A percentile compares a stretch with the other conserved stretches of the same genome.
phyloP scores from a whole-genome alignment of 35 echinoderm and acorn worm species.

The Strongylocentrotus purpuratus region DNA sequence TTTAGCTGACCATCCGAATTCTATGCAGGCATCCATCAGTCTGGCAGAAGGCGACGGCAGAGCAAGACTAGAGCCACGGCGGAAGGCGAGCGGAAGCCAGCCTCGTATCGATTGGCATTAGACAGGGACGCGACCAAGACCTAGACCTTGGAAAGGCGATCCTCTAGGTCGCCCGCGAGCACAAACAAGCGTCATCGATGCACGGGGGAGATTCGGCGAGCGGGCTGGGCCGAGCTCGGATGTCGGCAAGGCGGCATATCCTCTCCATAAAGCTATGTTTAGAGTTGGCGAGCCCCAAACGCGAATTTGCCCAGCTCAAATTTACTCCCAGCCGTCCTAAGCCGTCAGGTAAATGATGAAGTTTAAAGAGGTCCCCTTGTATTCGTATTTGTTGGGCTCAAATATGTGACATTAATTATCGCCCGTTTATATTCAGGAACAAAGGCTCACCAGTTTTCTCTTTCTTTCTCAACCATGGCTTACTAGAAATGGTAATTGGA shows the following conservation, averaged over 20 bases:
- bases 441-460: slow-evolving; percentile 1
- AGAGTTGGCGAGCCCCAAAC: slow-evolving; percentile 17
- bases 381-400: background rate
- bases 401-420: slow-evolving; percentile 19
- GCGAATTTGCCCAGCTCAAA: slow-evolving; percentile 15
- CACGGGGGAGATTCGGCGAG: slow-evolving; percentile 32
- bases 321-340: slow-evolving; percentile 1
- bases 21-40: background rate
- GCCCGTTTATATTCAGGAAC: background rate
- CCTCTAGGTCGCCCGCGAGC: slow-evolving; percentile 15
- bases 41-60: background rate
- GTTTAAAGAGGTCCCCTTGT: background rate
- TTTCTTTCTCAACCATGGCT: background rate
- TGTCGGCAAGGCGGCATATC: slow-evolving; percentile 31
- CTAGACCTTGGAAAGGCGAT: slow-evolving; percentile 40
- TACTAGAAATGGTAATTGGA: background rate
- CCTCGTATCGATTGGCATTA: slow-evolving; percentile 26
- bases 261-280: slow-evolving; percentile 25
- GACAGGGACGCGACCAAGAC: slow-evolving; percentile 21
- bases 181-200: slow-evolving; percentile 37
- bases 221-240: background rate
- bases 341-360: slow-evolving; percentile 16
- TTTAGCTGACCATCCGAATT: background rate
- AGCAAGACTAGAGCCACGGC: background rate
- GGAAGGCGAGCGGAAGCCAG: slow-evolving; percentile 26